Evolutionary conservation across 2,888 invertebrate genomes (phyloP).

Genomic region (Oligia fasciuncula): DNA sequence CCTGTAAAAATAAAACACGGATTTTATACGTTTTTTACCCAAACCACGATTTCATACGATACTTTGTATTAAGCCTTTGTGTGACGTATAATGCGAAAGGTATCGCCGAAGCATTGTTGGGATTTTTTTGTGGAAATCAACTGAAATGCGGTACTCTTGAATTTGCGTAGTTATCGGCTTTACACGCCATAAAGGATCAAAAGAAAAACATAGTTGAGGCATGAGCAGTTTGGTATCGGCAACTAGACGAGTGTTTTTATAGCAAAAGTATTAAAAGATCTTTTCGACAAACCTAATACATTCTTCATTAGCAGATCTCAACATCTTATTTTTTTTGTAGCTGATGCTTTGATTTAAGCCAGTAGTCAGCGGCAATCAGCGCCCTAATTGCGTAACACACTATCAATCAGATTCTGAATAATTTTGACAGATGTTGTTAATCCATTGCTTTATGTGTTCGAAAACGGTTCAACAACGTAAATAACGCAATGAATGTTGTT

Average conservation of each 20-base stretch:
- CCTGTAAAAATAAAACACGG: slow-evolving; percentile 64
- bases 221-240: not conserved
- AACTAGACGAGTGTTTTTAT: not conserved
- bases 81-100: slow-evolving; percentile 30
- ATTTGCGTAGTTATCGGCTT: not conserved
- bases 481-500: no score
- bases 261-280: not conserved
- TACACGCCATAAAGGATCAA: not conserved
- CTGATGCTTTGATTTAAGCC: not conserved
- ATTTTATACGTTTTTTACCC: slow-evolving; percentile 45
- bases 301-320: not conserved
- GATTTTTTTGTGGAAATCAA: not conserved
- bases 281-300: not conserved
- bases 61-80: slow-evolving; percentile 38
- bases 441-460: no score
- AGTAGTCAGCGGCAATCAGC: not conserved
- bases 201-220: not conserved
- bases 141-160: not conserved
- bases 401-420: no score
- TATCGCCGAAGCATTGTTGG: slow-evolving; percentile 10
- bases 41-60: slow-evolving; percentile 32
- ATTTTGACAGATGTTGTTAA: no score
- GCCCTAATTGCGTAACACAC: no score
- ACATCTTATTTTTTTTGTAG: not conserved
- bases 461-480: no score